Conservation (phyloP, 2,888 invertebrate genomes). For the Hydraecia micacea region DNA sequence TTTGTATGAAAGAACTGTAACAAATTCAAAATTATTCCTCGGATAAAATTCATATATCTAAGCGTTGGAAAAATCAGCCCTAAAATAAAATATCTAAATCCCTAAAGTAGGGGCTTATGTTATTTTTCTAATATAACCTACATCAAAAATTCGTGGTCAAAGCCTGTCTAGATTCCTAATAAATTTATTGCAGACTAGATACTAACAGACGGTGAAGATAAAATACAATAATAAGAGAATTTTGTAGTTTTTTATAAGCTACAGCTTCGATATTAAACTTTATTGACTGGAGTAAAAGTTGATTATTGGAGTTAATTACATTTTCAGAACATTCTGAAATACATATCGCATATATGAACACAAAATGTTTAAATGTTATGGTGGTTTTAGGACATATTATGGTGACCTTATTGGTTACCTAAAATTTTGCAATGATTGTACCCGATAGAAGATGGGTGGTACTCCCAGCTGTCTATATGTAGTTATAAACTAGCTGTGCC, state of each 20-base stretch:
- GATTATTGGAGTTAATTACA: neutral
- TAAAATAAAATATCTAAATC: constrained; percentile 53
- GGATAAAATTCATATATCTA: no score
- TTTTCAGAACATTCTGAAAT: neutral
- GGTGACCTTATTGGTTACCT: no score
- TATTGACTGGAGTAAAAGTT: neutral
- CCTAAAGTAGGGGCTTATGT: constrained; percentile 26
- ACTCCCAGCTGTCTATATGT: neutral
- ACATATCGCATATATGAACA: neutral
- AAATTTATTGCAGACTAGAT: constrained; percentile 38
- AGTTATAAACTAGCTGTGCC: neutral
- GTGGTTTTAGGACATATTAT: no score
- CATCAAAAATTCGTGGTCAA: constrained; percentile 34
- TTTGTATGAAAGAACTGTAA: no score
- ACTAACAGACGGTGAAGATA: constrained; percentile 16
- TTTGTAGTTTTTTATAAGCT: constrained; percentile 2
- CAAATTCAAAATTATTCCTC: no score
- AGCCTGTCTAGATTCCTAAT: constrained; percentile 36
- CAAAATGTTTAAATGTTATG: no score
- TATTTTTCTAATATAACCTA: constrained; percentile 44
- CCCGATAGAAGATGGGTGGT: no score
- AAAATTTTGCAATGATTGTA: neutral
- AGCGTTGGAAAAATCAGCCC: no score
- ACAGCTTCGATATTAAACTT: neutral
- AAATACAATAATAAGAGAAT: constrained; percentile 32